Base-by-base conservation (phyloP, 2,888 invertebrate species). In the Agelastica alni region DNA sequence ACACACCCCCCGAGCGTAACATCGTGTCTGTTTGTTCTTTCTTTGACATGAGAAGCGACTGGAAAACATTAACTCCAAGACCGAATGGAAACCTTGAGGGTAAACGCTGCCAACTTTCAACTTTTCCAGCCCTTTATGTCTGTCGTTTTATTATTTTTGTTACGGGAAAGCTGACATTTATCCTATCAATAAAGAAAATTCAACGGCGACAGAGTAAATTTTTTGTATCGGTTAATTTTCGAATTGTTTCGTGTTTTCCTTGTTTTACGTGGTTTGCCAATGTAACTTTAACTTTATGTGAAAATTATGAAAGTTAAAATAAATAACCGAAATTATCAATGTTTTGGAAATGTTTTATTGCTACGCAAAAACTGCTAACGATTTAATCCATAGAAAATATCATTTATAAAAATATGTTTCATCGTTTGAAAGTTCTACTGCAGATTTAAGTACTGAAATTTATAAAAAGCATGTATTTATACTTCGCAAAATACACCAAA, bases 31-130 rank as follows among this genome's bases (percentile, higher is more conserved):
- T 52, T 56, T 39, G 48, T 32, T 54, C 54, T 51, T 48, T 51
- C 57, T 53, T 56, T 60, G 52, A 58, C 61, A 53, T 56, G 56
- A 61, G 56, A 61, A 61, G 60, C 58, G 59, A 56, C 58, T 61
- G 61, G 61, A 54, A 64, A 62, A 64, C 62, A 64, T 55, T 46
- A 55, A 51, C 46, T 51, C 18, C 18, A 42, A 46, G 45, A 41
- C 20, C 32, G 32, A 31, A 30, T 16, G 43, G 36, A 53, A 53
- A 53, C 43, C 53, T 36, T 47, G 13, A 44, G 48, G 48, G 36
- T 20, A 48, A 36, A 53, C 43, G 31, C 17, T 43, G 47, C 53
- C 47, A 53, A 53, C 17, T 53, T 47, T 44, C n/a, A 26, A 44
- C 20, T 14, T 22, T 31, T 47, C 41, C 20, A 43, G 22, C 37